Conservation (phyloP, 2,113 vertebrate species). For the Sisor rabdophorus region DNA sequence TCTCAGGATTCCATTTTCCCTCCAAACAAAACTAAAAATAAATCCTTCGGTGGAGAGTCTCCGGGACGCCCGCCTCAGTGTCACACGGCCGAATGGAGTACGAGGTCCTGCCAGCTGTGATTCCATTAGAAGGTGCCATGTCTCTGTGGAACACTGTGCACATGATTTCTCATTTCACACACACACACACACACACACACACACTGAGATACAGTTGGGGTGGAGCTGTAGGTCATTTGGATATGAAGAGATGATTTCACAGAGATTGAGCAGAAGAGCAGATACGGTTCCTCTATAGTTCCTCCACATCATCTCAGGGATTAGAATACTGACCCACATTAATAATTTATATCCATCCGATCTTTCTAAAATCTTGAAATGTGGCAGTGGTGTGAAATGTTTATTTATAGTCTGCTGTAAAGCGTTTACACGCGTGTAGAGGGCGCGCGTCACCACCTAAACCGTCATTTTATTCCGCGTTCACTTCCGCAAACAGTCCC, state of each 20-base stretch:
- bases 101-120: conserved; percentile 42
- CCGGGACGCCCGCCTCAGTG: conserved; percentile 25
- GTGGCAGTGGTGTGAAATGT: background rate
- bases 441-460: conserved; percentile 15
- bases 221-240: too few species aligned
- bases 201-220: too few species aligned
- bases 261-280: too few species aligned
- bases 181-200: background rate
- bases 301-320: background rate
- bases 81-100: too few species aligned
- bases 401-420: background rate
- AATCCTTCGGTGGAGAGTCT: conserved; percentile 38
- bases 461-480: background rate
- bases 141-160: conserved; percentile 30
- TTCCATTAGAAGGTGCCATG: conserved; percentile 43
- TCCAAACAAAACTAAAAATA: conserved; percentile 27
- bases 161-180: conserved; percentile 8
- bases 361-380: background rate
- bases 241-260: too few species aligned
- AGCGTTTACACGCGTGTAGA: conserved; percentile 14
- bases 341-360: background rate
- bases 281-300: background rate
- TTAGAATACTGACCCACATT: background rate
- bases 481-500: background rate
- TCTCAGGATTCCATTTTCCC: conserved; percentile 18